Conservation (phyloP, 2,888 invertebrate genomes). For the Caenorhabditis sp. region DNA sequence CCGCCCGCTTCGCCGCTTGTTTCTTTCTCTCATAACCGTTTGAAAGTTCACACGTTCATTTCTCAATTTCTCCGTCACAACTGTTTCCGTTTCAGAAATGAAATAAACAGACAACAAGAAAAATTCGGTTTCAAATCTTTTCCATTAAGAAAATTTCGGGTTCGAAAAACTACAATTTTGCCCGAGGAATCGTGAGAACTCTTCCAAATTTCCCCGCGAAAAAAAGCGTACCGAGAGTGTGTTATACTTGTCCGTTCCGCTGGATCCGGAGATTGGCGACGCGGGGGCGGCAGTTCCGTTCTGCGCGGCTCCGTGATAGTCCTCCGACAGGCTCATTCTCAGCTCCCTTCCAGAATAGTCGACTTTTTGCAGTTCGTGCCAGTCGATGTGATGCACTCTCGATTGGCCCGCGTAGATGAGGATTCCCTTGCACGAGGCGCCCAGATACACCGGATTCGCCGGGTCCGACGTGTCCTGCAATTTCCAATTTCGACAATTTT, state of each 20-base stretch:
- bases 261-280: conserved; percentile 36
- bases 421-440: conserved; percentile 95
- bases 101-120: too few relatives aligned
- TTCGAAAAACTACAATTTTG: too few relatives aligned
- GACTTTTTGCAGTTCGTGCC: conserved; percentile 84
- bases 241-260: conserved; percentile 27
- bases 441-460: conserved; percentile 91
- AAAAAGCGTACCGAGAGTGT: too few relatives aligned
- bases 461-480: conserved; percentile 87
- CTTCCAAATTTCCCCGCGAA: too few relatives aligned
- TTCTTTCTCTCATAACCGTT: too few relatives aligned
- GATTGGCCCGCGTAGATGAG: conserved; percentile 93
- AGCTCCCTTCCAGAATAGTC: conserved; percentile 99
- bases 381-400: conserved; percentile 94
- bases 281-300: conserved; percentile 11
- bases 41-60: too few relatives aligned
- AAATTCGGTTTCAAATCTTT: too few relatives aligned
- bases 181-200: too few relatives aligned
- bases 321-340: conserved; percentile 85
- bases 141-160: too few relatives aligned
- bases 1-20: too few relatives aligned
- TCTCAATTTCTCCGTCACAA: too few relatives aligned
- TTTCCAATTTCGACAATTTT: background rate
- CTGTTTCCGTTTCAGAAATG: too few relatives aligned
- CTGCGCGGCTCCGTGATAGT: conserved; percentile 44